phyloP scores from a whole-genome alignment of 2,113 vertebrate species.

The Anarrhichthys ocellatus region DNA sequence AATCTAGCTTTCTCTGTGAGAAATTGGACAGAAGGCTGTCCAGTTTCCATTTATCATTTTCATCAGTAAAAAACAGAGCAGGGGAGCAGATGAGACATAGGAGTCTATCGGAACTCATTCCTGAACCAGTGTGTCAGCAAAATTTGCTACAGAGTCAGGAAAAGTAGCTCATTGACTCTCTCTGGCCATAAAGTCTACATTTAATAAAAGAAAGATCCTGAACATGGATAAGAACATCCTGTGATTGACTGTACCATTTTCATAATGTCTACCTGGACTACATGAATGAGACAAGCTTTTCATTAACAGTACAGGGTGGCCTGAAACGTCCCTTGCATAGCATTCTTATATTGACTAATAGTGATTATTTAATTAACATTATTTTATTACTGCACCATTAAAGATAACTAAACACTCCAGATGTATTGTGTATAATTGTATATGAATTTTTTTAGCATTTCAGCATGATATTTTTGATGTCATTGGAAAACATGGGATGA shows the following conservation, averaged over 20 bases:
- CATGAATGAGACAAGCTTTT: not conserved
- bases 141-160: not conserved
- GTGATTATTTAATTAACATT: not conserved
- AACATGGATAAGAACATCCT: not conserved
- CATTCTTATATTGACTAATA: not conserved
- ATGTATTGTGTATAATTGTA: not conserved
- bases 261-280: not conserved
- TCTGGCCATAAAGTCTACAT: not conserved
- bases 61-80: not conserved
- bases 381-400: not conserved
- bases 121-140: not conserved
- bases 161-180: not conserved
- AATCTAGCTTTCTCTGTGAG: slow-evolving; percentile 38
- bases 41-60: slow-evolving; percentile 11
- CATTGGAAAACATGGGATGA: not conserved
- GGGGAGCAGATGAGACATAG: not conserved
- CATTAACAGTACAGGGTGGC: not conserved
- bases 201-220: not conserved
- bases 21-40: slow-evolving; percentile 20
- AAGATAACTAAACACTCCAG: not conserved
- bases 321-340: not conserved
- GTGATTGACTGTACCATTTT: not conserved
- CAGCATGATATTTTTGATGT: not conserved
- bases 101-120: not conserved
- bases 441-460: not conserved